Evolutionary conservation across 1,140 invertebrate genomes (phyloP), one percentile per base, ranked within the genome.

Genomic region (Orchestia grillus): DNA sequence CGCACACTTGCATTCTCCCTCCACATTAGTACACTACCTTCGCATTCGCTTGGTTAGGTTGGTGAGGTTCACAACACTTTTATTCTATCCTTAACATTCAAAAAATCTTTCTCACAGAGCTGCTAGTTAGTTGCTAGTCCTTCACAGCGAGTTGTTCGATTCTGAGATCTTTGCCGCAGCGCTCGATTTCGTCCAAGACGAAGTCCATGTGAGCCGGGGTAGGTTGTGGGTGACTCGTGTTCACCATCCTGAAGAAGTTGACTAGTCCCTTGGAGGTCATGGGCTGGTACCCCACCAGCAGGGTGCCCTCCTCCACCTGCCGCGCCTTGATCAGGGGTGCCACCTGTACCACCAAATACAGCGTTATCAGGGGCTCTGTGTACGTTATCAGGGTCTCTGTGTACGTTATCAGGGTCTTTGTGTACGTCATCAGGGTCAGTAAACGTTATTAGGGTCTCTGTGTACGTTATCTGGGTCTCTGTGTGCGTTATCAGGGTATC

Each of bases 271-370:
- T 98, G 95, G 98, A 97, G 0, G 97, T 97, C 15, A 99, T 97
- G 0, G 99, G 99, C 57, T 98, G 98, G 97, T 99, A 99, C 0
- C 98, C 98, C 40, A 99, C 98, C 98, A 99, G 99, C 44, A 99
- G 97, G 0, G 98, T 98, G 0, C 99, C 99, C 41, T 98, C 97
- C 87, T 98, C 97, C 57, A 98, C 98, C 98, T 99, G 98, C 28
- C 98, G 97, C 96, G 98, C 98, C 97, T 99, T 99, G 15, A 99
- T 98, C 97, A 98, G 98, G 0, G 99, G 98, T 0, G 99, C 98
- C 44, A 99, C 98, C 98, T 97, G 98, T 16, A 42, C 4, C 0
- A 19, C 19, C 6, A 53, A 53, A 53, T 53, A 53, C 47, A 53
- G 47, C 6, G 47, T 53, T 53, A 53, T 53, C 19, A 53, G 19